Base-by-base conservation (phyloP, 1,140 invertebrate species). In the Mycetomoellerius zeteki region DNA sequence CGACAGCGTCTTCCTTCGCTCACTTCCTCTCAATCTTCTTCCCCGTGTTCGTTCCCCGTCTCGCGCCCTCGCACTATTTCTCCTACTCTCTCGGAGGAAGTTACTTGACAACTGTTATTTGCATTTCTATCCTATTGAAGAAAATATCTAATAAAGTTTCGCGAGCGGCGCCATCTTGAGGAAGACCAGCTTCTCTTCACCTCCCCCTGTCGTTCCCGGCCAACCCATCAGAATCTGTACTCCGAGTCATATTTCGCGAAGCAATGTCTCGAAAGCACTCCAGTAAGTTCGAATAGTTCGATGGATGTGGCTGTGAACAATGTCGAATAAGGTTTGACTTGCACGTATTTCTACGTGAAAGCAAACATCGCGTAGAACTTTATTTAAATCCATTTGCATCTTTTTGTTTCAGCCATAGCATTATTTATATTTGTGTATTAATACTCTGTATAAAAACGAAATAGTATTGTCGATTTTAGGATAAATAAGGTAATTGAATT, bases 111-210 rank as follows among this genome's bases (percentile, higher is more conserved):
- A 93, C 91, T 92, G 88, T 92, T 93, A 93, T 93, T 94, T 93
- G 92, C 92, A 93, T 94, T 93, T 93, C 91, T 93, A 92, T 93
- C 90, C 89, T 92, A 93, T 94, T 93, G 93, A 93, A 93, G 92
- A 92, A 94, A 94, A 94, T 93, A 93, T 93, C 91, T 93, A 93
- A 93, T 93, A 94, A 94, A 94, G 92, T 93, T 93, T 88, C 80
- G 72, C 90, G 85, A 87, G 88, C 80, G 90, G 77, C 89, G 89
- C 52, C 86, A 87, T 88, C 87, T 90, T 81, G 81, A 77, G 64
- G 87, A 82, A 88, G 77, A 91, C 75, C 82, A 27, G 75, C 77
- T 52, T n/a, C 19, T 78, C 43, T 37, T 21, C 60, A 12, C 30
- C 65, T 33, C 58, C 12, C 47, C 21, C 56, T 56, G 37, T 43